phyloP scores from a whole-genome alignment of 2,888 invertebrate genomes.

The Dynastes maya region DNA sequence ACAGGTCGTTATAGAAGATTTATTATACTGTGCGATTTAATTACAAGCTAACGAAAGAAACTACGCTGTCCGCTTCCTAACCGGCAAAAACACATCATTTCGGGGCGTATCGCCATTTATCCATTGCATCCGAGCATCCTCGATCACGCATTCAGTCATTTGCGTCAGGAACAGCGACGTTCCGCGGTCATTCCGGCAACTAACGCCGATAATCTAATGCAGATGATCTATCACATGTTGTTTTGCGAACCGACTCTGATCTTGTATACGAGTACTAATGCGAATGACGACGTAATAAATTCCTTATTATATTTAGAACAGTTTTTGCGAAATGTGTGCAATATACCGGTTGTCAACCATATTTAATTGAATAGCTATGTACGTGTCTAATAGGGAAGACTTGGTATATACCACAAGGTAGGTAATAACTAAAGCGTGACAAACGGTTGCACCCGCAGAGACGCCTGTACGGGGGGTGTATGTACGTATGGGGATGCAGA shows the following conservation, averaged over 20 bases:
- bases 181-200: not conserved
- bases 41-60: not conserved
- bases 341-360: too few relatives aligned
- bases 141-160: not conserved
- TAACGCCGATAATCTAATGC: not conserved
- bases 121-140: not conserved
- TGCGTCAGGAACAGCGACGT: constrained; percentile 4
- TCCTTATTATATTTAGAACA: too few relatives aligned
- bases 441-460: too few relatives aligned
- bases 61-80: not conserved
- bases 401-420: too few relatives aligned
- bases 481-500: too few relatives aligned
- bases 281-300: too few relatives aligned
- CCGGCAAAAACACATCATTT: not conserved
- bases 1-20: not conserved
- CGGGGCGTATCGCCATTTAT: constrained; percentile 6
- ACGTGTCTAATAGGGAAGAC: too few relatives aligned
- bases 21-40: not conserved
- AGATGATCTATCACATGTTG: not conserved
- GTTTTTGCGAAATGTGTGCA: too few relatives aligned
- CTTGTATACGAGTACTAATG: too few relatives aligned
- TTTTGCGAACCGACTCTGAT: not conserved
- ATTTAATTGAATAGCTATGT: too few relatives aligned
- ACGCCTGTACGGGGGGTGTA: too few relatives aligned
- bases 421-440: too few relatives aligned